phyloP scores from a whole-genome alignment of 2,113 vertebrate genomes.

The Sminthopsis crassicaudata region DNA sequence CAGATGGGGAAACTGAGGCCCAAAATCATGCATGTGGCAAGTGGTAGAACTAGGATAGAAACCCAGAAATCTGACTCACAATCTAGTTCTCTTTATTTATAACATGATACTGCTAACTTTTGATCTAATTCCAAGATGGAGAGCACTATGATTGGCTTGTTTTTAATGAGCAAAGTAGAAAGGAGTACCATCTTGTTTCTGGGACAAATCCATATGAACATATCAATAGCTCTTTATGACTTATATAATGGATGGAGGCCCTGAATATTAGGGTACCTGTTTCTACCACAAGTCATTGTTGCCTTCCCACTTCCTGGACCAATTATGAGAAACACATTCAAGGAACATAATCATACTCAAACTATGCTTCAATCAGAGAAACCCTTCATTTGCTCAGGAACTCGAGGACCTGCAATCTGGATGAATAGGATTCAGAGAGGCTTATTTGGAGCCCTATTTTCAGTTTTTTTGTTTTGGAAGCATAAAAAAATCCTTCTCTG shows the following conservation, averaged over 20 bases:
- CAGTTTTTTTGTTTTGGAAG: neutral
- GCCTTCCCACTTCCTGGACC: neutral
- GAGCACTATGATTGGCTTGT: neutral
- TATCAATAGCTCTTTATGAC: neutral
- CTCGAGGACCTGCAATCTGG: constrained; percentile 29
- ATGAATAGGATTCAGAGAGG: constrained; percentile 8
- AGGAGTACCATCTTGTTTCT: neutral
- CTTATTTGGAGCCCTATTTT: neutral
- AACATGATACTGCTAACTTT: neutral
- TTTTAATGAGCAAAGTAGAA: neutral
- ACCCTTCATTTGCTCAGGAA: neutral
- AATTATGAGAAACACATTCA: neutral
- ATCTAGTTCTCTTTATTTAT: neutral
- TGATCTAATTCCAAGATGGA: neutral
- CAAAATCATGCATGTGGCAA: neutral
- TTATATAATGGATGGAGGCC: neutral
- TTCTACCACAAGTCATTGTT: neutral
- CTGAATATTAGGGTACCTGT: neutral
- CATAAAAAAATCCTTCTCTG: neutral
- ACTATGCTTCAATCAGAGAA: neutral
- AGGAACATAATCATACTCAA: neutral
- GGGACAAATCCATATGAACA: neutral
- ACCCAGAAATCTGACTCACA: neutral
- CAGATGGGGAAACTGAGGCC: neutral
- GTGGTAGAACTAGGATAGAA: neutral